A percentile compares a stretch with the other conserved stretches of the same genome.
These are phyloP conservation scores for Glaucopsyche alexis DNA, from an alignment of 2,888 invertebrate species.

Conservation along the genomic window DNA sequence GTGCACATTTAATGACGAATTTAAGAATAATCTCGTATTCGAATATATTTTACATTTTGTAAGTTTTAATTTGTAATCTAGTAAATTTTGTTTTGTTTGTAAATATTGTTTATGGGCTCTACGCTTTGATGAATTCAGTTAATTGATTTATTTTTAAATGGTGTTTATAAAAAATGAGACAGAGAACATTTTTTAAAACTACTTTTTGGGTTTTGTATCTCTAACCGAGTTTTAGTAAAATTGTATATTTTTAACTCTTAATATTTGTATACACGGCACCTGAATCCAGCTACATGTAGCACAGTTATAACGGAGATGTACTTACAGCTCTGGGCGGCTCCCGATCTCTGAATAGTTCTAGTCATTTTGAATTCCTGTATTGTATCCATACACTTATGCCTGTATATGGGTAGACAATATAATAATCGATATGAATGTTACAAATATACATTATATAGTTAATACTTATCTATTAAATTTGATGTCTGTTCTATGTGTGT, in stretches of 20 bases:
- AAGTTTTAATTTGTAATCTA: not conserved
- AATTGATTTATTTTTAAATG: no score
- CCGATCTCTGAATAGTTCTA: conserved; percentile 70
- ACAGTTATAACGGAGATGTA: conserved; percentile 31
- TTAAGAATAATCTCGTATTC: conserved; percentile 4
- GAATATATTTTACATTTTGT: not conserved
- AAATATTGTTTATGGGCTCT: not conserved
- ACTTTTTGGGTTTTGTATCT: no score
- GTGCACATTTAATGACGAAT: not conserved
- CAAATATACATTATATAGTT: conserved; percentile 66
- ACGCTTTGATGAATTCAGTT: not conserved
- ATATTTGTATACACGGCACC: not conserved
- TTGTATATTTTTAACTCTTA: not conserved
- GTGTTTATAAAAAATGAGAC: no score
- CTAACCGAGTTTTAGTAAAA: not conserved
- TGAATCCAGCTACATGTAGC: conserved; percentile 10
- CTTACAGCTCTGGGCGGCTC: conserved; percentile 60
- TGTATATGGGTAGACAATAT: conserved; percentile 76
- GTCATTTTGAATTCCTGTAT: conserved; percentile 76
- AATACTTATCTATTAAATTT: conserved; percentile 79
- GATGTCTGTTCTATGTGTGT: conserved; percentile 73
- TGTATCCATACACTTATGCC: conserved; percentile 68
- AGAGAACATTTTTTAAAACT: no score
- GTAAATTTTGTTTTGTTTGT: not conserved
- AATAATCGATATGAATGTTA: conserved; percentile 76